Evolutionary conservation across 37 sponge, comb jelly and placozoan genomes (phyloP), one percentile per base, ranked within the genome.

Genomic region (Crambe crambe): DNA sequence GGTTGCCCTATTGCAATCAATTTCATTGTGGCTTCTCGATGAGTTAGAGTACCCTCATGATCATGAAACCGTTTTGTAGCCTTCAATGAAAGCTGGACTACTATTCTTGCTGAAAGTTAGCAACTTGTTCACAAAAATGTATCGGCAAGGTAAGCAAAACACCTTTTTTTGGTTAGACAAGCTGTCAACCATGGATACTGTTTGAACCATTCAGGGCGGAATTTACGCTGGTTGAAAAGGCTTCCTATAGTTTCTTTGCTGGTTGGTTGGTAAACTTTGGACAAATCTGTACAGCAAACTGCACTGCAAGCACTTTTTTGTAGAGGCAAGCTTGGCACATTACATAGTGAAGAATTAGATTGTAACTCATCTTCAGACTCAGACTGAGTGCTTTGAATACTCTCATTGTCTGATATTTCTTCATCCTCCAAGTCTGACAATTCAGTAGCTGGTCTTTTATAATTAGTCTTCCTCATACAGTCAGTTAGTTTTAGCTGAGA

Each of bases 101-200:
- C n/a, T n/a, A n/a, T n/a, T n/a, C n/a, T n/a, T n/a, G n/a, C n/a
- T 66, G 27, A 66, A 66, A 29, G 4, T 66, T 66, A 31, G 34
- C 30, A 66, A 66, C 36, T 66, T 66, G 34, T 66, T 66, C 34
- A 66, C 34, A 66, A 66, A 8, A 66, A 66, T 27, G 67, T 66
- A 66, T 66, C 5, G 34, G 51, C 12, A 47, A 47, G 51, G 51
- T 47, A 47, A 47, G 12, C 51, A 47, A 47, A 47, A 47, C 51
- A 47, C 51, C 12, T 47, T 47, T 12, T 47, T 12, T 47, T 47
- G 6, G 51, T 6, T 47, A 47, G 51, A 47, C 12, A 47, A 47
- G 51, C 12, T 47, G 51, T 47, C 51, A 47, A 47, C 51, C 51
- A 47, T 47, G 51, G 12, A 47, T 47, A 47, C 10, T 47, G 51